Conservation (phyloP, 2,888 invertebrate species). For the Timema podura region DNA sequence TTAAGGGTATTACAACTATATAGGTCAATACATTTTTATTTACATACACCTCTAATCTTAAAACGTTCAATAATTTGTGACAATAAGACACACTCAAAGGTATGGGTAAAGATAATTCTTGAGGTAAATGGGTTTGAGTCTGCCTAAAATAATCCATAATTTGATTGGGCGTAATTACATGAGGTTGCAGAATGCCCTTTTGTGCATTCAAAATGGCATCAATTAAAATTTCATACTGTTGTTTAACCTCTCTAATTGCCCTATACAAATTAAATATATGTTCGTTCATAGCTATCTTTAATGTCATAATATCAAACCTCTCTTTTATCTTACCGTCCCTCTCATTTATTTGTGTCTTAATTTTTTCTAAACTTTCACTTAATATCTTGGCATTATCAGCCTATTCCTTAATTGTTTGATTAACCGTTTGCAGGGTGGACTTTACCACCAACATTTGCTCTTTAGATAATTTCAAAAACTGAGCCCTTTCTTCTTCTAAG, state of each 20-base stretch:
- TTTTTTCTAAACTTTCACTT: neutral
- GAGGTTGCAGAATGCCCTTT: neutral
- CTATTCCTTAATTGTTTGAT: neutral
- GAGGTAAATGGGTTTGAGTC: neutral
- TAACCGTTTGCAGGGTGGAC: neutral
- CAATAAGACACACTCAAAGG: neutral
- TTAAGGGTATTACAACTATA: neutral
- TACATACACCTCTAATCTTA: neutral
- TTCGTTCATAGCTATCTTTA: neutral
- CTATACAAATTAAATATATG: neutral
- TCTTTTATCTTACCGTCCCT: neutral
- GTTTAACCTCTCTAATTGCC: neutral
- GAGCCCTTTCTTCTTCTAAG: neutral
- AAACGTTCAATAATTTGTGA: neutral
- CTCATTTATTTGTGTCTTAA: neutral
- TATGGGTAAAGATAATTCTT: neutral
- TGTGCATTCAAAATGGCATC: neutral
- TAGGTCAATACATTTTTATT: neutral
- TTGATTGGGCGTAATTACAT: neutral
- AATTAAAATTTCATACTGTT: neutral
- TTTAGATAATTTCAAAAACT: neutral
- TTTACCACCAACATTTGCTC: neutral
- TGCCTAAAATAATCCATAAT: neutral
- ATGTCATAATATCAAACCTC: neutral
- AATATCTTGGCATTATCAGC: neutral